phyloP scores from a whole-genome alignment of 2,113 vertebrate genomes.

The Oreotrochilus melanogaster region DNA sequence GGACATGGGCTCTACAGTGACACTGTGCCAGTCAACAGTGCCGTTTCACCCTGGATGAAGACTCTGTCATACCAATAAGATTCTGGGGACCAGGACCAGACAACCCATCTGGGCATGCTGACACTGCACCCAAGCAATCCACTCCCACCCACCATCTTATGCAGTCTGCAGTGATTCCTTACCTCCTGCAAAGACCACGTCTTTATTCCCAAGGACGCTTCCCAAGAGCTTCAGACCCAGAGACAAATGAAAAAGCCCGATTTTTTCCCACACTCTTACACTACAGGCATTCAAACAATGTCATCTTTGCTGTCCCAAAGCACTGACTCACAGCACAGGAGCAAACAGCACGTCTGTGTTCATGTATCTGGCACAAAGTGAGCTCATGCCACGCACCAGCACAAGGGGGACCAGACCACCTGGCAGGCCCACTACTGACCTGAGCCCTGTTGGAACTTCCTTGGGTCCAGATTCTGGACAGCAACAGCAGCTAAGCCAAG shows the following conservation, averaged over 20 bases:
- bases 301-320: background rate
- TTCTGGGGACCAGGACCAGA: background rate
- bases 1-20: accelerated
- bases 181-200: background rate
- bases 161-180: background rate
- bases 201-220: background rate
- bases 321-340: background rate
- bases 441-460: background rate
- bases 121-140: background rate
- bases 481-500: background rate
- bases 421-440: background rate
- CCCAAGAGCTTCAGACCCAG: background rate
- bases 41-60: background rate
- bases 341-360: background rate
- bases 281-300: accelerated
- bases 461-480: background rate
- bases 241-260: background rate
- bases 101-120: background rate
- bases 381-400: background rate
- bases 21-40: background rate
- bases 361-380: accelerated
- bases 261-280: background rate
- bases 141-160: background rate
- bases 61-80: background rate
- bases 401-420: background rate